phyloP scores from a whole-genome alignment of 2,113 vertebrate species.

The Embiotoca jacksoni region DNA sequence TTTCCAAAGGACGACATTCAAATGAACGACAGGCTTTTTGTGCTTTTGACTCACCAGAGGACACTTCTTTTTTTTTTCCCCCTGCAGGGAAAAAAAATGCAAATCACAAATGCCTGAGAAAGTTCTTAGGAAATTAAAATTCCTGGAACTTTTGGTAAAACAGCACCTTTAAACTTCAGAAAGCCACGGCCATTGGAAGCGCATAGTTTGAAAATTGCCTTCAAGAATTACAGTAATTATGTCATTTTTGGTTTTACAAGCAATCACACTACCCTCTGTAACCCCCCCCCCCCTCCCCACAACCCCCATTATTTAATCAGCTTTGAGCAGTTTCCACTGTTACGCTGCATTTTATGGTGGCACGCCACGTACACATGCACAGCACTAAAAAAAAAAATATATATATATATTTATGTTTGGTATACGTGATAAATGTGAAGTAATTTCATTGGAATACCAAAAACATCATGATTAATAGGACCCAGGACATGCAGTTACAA shows the following conservation, averaged over 20 bases:
- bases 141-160: neutral
- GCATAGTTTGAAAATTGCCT: neutral
- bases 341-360: neutral
- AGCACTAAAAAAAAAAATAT: too few species aligned
- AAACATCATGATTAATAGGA: too few species aligned
- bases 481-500: too few species aligned
- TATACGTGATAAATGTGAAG: too few species aligned
- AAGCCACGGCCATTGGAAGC: neutral
- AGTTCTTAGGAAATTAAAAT: conserved; percentile 1
- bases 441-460: too few species aligned
- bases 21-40: too few species aligned
- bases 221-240: neutral
- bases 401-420: too few species aligned
- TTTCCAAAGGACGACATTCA: too few species aligned
- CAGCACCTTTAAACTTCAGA: neutral
- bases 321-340: neutral
- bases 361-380: too few species aligned
- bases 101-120: neutral
- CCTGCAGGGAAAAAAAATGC: too few species aligned
- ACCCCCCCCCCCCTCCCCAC: neutral
- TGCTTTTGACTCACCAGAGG: too few species aligned
- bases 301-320: neutral
- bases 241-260: conserved; percentile 10
- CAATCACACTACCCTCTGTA: neutral
- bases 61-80: too few species aligned